Evolutionary conservation across 53 echinoderm and acorn worm species (phyloP).

Genomic region (Crossaster papposus): DNA sequence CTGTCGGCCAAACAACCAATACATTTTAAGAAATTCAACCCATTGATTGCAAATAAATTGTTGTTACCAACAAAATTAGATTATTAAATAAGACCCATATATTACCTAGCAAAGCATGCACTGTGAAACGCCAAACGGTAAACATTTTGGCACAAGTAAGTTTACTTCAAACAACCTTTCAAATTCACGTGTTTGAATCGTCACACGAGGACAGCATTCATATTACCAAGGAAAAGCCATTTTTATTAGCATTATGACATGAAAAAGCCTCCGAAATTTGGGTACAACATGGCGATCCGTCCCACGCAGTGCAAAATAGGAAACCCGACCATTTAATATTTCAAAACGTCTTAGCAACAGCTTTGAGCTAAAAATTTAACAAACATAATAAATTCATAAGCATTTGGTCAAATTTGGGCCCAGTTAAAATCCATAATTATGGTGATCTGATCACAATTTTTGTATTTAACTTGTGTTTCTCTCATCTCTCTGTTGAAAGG

Average conservation of each 20-base stretch:
- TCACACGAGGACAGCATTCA: no score
- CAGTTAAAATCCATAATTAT: not conserved
- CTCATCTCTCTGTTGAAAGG: not conserved
- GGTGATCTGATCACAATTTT: constrained; percentile 1
- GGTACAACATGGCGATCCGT: not conserved
- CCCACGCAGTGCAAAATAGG: not conserved
- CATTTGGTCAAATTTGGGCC: not conserved
- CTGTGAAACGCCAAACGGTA: not conserved
- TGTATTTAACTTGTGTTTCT: not conserved
- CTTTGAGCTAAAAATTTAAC: not conserved
- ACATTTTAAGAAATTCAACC: no score
- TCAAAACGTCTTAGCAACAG: not conserved
- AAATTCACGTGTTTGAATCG: no score
- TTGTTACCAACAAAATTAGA: no score
- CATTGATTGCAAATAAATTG: no score
- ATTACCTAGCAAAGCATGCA: not conserved
- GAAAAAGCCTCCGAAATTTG: no score
- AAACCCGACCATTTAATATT: not conserved
- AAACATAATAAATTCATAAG: not conserved
- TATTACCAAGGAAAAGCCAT: no score
- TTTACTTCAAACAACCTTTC: no score
- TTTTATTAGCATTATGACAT: no score
- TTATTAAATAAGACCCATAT: not conserved
- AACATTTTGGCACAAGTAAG: no score
- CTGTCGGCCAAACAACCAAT: no score